Evolutionary conservation across 1,140 invertebrate species (phyloP).

Genomic region (Drosophila sturtevanti): DNA sequence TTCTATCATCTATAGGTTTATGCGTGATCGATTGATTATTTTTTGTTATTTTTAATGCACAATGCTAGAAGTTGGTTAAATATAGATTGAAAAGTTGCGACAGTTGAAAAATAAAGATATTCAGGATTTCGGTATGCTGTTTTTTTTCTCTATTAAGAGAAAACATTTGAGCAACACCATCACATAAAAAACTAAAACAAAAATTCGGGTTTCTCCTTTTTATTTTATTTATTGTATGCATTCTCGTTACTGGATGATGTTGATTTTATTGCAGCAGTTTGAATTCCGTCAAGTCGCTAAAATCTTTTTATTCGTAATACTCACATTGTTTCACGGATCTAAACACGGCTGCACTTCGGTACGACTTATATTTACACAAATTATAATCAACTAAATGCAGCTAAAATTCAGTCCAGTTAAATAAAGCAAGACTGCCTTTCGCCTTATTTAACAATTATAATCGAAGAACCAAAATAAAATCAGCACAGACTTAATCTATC

Average conservation of each 20-base stretch:
- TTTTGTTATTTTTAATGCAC: conserved; percentile 15
- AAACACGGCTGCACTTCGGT: too few relatives aligned
- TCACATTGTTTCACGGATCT: too few relatives aligned
- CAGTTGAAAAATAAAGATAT: neutral
- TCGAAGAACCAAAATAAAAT: neutral
- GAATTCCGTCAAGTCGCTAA: too few relatives aligned
- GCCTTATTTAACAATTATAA: too few relatives aligned
- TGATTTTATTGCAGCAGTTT: neutral
- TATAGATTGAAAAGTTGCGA: neutral
- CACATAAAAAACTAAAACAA: neutral
- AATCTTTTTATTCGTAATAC: too few relatives aligned
- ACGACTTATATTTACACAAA: too few relatives aligned
- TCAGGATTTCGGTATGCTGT: neutral
- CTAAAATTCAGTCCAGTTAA: too few relatives aligned
- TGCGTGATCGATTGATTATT: conserved; percentile 32
- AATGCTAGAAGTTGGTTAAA: conserved; percentile 26
- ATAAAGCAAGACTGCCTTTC: too few relatives aligned
- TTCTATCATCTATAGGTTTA: conserved; percentile 26
- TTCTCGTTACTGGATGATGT: neutral
- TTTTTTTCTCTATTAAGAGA: neutral
- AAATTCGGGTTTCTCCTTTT: neutral
- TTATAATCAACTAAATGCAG: too few relatives aligned
- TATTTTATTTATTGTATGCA: neutral
- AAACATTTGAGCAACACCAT: neutral
- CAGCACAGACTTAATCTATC: neutral